Base-by-base conservation (phyloP, 2,888 invertebrate species). In the Melolontha melolontha region DNA sequence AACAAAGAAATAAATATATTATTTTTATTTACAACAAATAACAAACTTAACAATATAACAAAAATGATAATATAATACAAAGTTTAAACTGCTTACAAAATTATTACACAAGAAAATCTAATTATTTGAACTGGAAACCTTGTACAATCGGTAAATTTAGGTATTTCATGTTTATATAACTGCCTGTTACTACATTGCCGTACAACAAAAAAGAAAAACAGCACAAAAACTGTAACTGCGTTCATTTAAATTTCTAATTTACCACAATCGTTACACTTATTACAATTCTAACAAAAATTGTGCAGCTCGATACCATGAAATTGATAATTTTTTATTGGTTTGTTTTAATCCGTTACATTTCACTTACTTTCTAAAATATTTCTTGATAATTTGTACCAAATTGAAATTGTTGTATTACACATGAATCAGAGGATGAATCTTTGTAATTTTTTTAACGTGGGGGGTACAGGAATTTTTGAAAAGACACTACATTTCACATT, bases 321-420 rank as follows among this genome's bases (percentile, higher is more conserved):
- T 49, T 27, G 39, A 7, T 41, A 12, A 12, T 49, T 62, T 47
- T 47, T 47, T 34, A 6, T 34, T 34, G 10, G 1, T 8, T 22
- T 34, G 34, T 34, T 6, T 17, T 49, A 16, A 40, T 40, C 16
- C 6, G 47, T 22, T 29, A 29, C 54, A 64, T 64, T 64, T 64
- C 64, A 52, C 42, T 51, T 39, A 27, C 64, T 64, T 64, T 64
- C 64, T 64, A 64, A 54, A 54, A 44, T 16, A 27, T 39, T 49
- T 16, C 14, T 27, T 16, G 17, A 47, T 11, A 59, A 47, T 34
- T 59, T 59, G 16, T 39, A 47, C 22, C 22, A 22, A 22, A n/a
- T 22, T 22, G 22, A 22, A 22, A 2, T 22, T 22, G 4, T 22
- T 22, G 4, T 2, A 22, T 22, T 22, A 22, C 4, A 22, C 22